Percentiles rank a stretch among this genome's conserved stretches.
These are phyloP conservation scores for Merops nubicus DNA, from an alignment of 2,113 vertebrate species.

Conservation along the genomic window DNA sequence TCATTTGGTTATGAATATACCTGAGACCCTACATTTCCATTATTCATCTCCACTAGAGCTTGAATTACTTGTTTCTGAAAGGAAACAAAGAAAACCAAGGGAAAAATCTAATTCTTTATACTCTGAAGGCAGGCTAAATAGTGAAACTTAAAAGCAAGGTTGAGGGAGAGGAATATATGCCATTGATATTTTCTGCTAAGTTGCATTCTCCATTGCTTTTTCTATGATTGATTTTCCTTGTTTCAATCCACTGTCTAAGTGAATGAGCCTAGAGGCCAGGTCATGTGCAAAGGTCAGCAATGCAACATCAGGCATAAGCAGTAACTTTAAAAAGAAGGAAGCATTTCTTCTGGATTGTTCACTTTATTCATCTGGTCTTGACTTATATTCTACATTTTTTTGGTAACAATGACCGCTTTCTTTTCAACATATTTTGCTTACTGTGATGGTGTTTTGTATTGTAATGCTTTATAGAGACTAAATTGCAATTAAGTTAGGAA, in stretches of 20 bases:
- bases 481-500: neutral
- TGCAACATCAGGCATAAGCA: neutral
- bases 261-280: neutral
- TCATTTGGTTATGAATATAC: neutral
- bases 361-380: neutral
- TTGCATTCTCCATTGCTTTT: neutral
- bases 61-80: neutral
- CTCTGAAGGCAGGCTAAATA: neutral
- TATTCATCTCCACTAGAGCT: neutral
- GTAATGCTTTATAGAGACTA: neutral
- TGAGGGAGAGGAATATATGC: neutral
- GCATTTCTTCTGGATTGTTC: neutral
- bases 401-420: neutral
- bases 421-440: neutral
- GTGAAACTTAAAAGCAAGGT: rapidly evolving
- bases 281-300: neutral
- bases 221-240: neutral
- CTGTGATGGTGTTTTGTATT: neutral
- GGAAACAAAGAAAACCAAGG: neutral
- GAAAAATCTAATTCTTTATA: neutral
- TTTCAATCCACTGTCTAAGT: neutral
- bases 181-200: neutral
- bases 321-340: neutral
- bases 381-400: neutral
- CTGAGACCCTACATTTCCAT: neutral